phyloP scores from a whole-genome alignment of 2,888 invertebrate species.

The Limenitis camilla region DNA sequence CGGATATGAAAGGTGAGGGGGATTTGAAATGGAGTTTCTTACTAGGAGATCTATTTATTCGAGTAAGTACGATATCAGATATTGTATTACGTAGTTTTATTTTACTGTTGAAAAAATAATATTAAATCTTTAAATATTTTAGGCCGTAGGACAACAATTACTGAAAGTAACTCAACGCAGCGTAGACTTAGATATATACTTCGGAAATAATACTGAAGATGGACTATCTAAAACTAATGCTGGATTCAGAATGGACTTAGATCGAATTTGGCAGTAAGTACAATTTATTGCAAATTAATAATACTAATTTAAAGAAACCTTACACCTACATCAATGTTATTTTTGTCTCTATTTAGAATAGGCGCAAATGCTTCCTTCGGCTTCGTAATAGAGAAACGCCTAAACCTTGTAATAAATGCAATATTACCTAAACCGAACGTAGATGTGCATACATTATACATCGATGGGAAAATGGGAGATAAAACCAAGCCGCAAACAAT shows the following conservation, averaged over 20 bases:
- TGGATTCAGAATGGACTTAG: constrained; percentile 66
- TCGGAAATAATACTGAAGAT: constrained; percentile 52
- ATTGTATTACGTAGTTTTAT: too few relatives aligned
- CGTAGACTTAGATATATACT: constrained; percentile 63
- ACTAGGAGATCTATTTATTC: constrained; percentile 57
- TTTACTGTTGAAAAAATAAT: too few relatives aligned
- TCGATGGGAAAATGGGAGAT: constrained; percentile 63
- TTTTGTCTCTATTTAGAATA: constrained; percentile 44
- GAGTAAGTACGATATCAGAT: constrained; percentile 43
- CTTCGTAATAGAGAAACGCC: constrained; percentile 59
- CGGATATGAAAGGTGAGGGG: constrained; percentile 61
- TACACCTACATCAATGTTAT: background rate
- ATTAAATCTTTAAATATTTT: too few relatives aligned
- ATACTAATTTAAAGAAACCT: background rate
- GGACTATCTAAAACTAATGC: constrained; percentile 50
- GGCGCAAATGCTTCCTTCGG: constrained; percentile 75
- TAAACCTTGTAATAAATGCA: constrained; percentile 70
- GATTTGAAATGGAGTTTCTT: constrained; percentile 69
- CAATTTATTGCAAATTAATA: too few relatives aligned
- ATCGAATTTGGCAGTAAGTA: constrained; percentile 51
- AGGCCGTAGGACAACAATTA: constrained; percentile 50
- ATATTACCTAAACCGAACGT: constrained; percentile 78
- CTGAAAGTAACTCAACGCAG: constrained; percentile 52
- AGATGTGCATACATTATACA: constrained; percentile 75
- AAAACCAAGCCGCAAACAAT: constrained; percentile 44